Evolutionary conservation across 2,113 vertebrate species (phyloP).

Genomic region (Herpailurus yagouaroundi): DNA sequence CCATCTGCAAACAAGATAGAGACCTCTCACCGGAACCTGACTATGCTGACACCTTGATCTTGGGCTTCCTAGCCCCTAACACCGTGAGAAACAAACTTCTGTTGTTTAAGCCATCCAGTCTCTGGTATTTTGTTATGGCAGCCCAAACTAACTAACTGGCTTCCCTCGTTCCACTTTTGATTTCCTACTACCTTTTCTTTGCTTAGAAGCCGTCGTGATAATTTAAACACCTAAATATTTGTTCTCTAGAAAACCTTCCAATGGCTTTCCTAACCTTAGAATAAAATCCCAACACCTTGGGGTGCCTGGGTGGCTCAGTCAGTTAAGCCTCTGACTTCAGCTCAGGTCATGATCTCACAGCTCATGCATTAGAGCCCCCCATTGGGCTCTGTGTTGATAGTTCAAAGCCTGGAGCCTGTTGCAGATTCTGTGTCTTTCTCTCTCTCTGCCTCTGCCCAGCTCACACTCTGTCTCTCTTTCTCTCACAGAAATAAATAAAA

Average conservation of each 20-base stretch:
- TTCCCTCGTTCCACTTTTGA: neutral
- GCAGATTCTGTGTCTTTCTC: too few species aligned
- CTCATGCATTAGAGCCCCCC: accelerated
- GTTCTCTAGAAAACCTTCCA: neutral
- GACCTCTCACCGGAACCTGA: neutral
- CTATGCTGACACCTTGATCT: neutral
- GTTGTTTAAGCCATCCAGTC: neutral
- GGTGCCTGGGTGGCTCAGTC: too few species aligned
- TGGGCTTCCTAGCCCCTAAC: neutral
- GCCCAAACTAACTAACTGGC: neutral
- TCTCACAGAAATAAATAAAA: too few species aligned
- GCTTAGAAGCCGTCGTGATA: neutral
- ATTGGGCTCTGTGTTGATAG: too few species aligned
- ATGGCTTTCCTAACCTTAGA: neutral
- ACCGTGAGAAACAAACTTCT: neutral
- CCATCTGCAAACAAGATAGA: neutral
- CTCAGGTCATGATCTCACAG: too few species aligned
- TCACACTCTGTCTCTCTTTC: too few species aligned
- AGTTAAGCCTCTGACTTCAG: too few species aligned
- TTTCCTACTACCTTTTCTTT: neutral
- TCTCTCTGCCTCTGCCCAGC: too few species aligned
- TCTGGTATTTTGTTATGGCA: neutral
- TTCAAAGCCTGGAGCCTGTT: too few species aligned
- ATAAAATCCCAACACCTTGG: neutral
- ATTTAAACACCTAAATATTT: neutral